Conservation (phyloP, 1,140 invertebrate species). For the Pogonus chalceus region DNA sequence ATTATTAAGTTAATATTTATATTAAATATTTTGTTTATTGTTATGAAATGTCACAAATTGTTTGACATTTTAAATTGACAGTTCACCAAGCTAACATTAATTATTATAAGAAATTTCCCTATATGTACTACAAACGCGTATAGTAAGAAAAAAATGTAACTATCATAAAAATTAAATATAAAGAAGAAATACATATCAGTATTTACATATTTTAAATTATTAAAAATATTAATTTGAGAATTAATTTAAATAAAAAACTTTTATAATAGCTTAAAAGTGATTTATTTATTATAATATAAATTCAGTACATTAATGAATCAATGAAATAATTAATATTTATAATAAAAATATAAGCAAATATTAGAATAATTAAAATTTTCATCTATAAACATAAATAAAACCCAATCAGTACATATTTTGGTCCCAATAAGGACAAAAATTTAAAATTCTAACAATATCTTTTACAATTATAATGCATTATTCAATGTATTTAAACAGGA, state of each 20-base stretch:
- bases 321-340: too few species aligned
- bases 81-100: not conserved
- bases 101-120: too few species aligned
- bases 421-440: slow-evolving; percentile 2
- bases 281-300: not conserved
- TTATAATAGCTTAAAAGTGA: too few species aligned
- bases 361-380: not conserved
- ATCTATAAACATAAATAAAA: not conserved
- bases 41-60: not conserved
- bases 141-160: too few species aligned
- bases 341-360: slow-evolving; percentile 4
- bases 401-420: slow-evolving; percentile 2
- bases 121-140: too few species aligned
- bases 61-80: slow-evolving; percentile 3
- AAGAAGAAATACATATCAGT: too few species aligned
- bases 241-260: too few species aligned
- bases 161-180: too few species aligned
- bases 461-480: not conserved
- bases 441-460: not conserved
- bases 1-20: not conserved
- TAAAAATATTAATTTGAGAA: too few species aligned
- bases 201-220: too few species aligned
- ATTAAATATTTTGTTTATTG: not conserved
- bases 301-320: not conserved
- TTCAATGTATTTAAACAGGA: not conserved